These are phyloP conservation scores for Phrynosoma blainvillii DNA, from an alignment of 2,113 vertebrate genomes.

Conservation along the genomic window DNA sequence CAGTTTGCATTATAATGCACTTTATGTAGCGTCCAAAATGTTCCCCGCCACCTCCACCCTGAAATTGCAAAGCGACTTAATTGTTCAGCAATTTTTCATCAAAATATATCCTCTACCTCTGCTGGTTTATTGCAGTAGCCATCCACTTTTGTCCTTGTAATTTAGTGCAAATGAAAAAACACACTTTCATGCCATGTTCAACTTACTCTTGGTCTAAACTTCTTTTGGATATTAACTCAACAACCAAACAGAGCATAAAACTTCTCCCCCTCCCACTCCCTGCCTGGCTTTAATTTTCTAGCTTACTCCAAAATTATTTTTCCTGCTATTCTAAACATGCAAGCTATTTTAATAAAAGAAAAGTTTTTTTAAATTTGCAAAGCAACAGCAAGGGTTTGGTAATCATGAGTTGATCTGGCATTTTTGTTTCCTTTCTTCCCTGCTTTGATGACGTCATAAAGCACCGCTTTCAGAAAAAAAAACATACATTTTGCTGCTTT, in stretches of 20 bases:
- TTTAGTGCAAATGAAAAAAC: constrained; percentile 65
- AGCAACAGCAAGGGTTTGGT: not conserved
- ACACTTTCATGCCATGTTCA: constrained; percentile 61
- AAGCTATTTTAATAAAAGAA: not conserved
- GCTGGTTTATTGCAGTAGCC: no score
- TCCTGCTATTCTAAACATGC: constrained; percentile 13
- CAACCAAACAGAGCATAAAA: constrained; percentile 47
- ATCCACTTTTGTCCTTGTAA: constrained; percentile 72
- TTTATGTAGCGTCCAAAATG: constrained; percentile 61
- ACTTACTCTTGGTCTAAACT: constrained; percentile 56
- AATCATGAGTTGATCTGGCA: not conserved
- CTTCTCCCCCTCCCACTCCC: not conserved
- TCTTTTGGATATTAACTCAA: constrained; percentile 62
- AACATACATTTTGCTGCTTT: not conserved
- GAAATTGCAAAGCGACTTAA: constrained; percentile 64
- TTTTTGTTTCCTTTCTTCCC: not conserved
- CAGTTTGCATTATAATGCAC: constrained; percentile 58
- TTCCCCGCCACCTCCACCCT: no score
- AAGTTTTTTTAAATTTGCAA: not conserved
- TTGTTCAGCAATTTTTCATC: constrained; percentile 75
- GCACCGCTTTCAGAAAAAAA: not conserved
- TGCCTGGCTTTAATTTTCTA: constrained; percentile 32
- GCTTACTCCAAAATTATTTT: constrained; percentile 33
- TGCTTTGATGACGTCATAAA: not conserved
- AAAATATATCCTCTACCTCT: constrained; percentile 46